Evolutionary conservation across 2,797 vertebrate species (phyloP), one percentile per base, ranked within the genome.

Genomic region (Meda fulgida): DNA sequence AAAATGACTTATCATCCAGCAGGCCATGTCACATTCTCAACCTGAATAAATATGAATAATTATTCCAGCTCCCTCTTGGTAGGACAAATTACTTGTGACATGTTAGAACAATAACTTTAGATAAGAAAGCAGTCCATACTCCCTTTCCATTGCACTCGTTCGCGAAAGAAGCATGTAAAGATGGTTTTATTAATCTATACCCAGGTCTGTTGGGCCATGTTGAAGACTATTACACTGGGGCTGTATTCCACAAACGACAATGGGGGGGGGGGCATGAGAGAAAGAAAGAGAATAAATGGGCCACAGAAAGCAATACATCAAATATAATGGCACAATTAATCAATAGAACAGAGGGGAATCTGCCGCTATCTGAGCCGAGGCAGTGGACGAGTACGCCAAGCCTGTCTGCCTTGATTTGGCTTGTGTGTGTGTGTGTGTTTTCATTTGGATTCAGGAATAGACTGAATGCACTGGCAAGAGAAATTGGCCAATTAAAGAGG

Each of bases 21-120:
- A 89, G 90, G 92, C 91, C 83, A 93, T 91, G 94, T 92, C 91
- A 91, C 92, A 90, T 92, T 88, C 87, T 92, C 90, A 85, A 84
- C 87, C 92, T 93, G 92, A 95, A 95, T 95, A 94, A 95, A 95
- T 94, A 96, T 95, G 94, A 96, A 96, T 94, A 95, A 95, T 96
- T 95, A 94, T 94, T 94, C 91, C 80, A 89, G 91, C 91, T 92
- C 86, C 78, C 92, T 91, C 91, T 90, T 91, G 93, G 91, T 90
- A 89, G 86, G 91, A 92, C 94, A 94, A 93, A 95, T 95, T 94
- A 94, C 94, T 94, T 84, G 92, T 92, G 94, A 95, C 94, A 95
- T 91, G 92, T 93, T 95, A 91, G 93, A 95, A 95, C 94, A 94
- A 95, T 95, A 94, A 93, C 93, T 93, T 91, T 89, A 89, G 92